phyloP scores from a whole-genome alignment of 2,797 vertebrate species.

The Darevskia mixta region DNA sequence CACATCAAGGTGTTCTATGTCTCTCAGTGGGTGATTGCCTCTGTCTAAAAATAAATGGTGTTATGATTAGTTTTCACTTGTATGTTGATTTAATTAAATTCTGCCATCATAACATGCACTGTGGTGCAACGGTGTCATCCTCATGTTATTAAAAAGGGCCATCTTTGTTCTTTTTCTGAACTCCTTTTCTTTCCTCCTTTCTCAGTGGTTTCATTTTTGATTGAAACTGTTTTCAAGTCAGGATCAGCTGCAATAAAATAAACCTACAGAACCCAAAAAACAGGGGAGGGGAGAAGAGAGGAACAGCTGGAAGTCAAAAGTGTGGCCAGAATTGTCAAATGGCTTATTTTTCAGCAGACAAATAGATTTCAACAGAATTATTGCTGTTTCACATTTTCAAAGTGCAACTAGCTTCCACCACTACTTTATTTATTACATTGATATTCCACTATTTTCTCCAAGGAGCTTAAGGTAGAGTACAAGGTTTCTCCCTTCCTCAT shows the following conservation, averaged over 20 bases:
- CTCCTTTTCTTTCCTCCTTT: background rate
- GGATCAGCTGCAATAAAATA: background rate
- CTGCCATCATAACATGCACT: slow-evolving; percentile 47
- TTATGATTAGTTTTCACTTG: slow-evolving; percentile 59
- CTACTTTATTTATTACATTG: too few species aligned
- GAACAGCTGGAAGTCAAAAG: too few species aligned
- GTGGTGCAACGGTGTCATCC: slow-evolving; percentile 41
- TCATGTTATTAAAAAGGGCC: slow-evolving; percentile 36
- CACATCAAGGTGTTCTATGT: slow-evolving; percentile 51
- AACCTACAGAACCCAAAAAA: slow-evolving; percentile 2
- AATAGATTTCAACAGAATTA: background rate
- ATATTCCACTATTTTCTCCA: too few species aligned
- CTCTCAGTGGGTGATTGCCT: slow-evolving; percentile 48
- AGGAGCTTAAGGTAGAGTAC: too few species aligned
- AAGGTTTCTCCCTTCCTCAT: too few species aligned
- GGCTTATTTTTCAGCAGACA: background rate
- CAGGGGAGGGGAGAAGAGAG: too few species aligned
- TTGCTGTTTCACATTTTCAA: background rate
- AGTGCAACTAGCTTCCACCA: too few species aligned
- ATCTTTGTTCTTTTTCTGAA: slow-evolving; percentile 37
- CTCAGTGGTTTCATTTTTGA: slow-evolving; percentile 14
- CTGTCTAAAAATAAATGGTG: slow-evolving; percentile 67
- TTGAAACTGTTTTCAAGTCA: slow-evolving; percentile 17
- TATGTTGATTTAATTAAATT: slow-evolving; percentile 61
- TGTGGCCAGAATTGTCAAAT: background rate